Conservation (phyloP, 2,113 vertebrate genomes). For the Erpornis zantholeuca region DNA sequence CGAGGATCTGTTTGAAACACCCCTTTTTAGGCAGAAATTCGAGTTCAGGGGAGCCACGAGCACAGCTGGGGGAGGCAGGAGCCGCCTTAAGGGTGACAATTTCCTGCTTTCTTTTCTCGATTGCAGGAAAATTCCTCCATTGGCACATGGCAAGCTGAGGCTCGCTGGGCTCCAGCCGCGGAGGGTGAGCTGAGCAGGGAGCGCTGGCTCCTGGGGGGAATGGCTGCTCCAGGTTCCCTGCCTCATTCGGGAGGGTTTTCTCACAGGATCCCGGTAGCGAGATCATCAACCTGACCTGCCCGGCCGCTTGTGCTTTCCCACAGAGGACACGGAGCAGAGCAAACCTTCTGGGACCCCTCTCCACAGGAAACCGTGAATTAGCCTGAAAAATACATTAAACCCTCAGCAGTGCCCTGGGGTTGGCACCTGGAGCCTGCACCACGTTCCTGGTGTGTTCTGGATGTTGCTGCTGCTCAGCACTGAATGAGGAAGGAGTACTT, state of each 20-base stretch:
- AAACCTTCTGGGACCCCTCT: background rate
- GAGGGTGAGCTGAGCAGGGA: background rate
- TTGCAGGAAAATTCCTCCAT: background rate
- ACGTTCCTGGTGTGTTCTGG: background rate
- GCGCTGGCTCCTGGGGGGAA: background rate
- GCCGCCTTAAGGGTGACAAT: fast-evolving
- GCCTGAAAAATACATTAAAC: background rate
- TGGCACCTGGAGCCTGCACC: background rate
- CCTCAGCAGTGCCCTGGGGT: background rate
- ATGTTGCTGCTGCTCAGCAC: background rate
- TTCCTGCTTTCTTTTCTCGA: background rate
- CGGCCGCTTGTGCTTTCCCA: background rate
- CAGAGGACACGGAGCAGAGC: background rate
- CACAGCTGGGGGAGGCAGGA: background rate
- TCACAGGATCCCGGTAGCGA: background rate
- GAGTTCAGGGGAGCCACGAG: fast-evolving
- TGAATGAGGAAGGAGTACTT: background rate
- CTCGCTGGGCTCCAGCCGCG: background rate
- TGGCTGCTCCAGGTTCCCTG: background rate
- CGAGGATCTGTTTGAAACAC: background rate
- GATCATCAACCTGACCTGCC: background rate
- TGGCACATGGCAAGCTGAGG: background rate
- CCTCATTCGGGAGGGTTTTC: background rate
- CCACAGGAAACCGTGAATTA: background rate
- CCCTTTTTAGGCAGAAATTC: background rate